Conservation (phyloP, 2,888 invertebrate species). For the Trichopoda pennipes region DNA sequence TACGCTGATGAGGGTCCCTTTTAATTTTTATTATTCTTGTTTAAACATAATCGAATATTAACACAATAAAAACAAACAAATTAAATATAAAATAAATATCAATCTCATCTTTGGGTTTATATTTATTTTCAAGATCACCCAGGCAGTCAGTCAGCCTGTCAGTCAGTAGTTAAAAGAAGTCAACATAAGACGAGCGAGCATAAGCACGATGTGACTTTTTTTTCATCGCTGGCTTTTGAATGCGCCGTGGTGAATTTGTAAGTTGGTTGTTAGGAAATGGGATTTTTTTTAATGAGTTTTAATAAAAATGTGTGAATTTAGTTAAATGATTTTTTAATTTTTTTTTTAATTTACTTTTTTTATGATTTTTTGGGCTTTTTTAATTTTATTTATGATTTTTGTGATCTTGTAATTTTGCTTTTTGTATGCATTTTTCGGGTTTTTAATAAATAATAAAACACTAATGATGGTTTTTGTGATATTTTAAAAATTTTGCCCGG, state of each 20-base stretch:
- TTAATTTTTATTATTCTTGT: conserved; percentile 17
- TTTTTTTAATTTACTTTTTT: background rate
- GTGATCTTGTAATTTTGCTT: background rate
- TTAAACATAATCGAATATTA: conserved; percentile 51
- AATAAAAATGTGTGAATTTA: too few relatives aligned
- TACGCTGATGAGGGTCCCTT: conserved; percentile 65
- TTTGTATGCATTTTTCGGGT: background rate
- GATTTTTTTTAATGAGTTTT: background rate
- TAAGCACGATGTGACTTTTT: conserved; percentile 25
- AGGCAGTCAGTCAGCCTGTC: conserved; percentile 22
- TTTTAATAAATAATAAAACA: too few relatives aligned
- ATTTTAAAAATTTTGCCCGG: too few relatives aligned
- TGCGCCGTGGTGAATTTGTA: background rate
- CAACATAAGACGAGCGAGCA: conserved; percentile 9
- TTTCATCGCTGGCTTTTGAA: background rate
- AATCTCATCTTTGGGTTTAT: conserved; percentile 35
- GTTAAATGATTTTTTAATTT: background rate
- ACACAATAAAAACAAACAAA: conserved; percentile 54
- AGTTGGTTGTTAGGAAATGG: background rate
- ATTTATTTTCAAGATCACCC: conserved; percentile 36
- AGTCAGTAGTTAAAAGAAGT: conserved; percentile 6
- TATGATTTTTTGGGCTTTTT: too few relatives aligned
- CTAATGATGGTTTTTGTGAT: too few relatives aligned
- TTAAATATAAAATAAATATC: conserved; percentile 51
- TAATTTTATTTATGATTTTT: too few relatives aligned